phyloP scores from a whole-genome alignment of 1,140 invertebrate genomes.

The Aphidius ervi region DNA sequence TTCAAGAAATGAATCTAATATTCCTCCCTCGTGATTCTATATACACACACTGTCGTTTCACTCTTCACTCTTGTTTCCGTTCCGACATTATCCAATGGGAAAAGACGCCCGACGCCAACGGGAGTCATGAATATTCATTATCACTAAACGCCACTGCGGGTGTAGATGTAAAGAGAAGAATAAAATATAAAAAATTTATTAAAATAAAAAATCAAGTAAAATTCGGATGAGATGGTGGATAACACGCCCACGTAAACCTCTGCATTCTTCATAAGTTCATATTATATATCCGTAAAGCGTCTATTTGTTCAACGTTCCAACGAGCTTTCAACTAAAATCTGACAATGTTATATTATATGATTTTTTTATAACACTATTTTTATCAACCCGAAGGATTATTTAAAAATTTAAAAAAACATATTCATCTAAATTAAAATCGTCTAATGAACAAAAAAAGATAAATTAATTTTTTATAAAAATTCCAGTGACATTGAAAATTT shows the following conservation, averaged over 20 bases:
- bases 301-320: neutral
- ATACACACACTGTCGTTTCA: neutral
- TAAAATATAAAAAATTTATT: neutral
- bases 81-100: slow-evolving; percentile 9
- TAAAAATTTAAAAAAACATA: too few species aligned
- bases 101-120: slow-evolving; percentile 5
- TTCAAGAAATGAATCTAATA: neutral
- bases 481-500: too few species aligned
- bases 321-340: neutral
- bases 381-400: too few species aligned
- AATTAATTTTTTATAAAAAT: too few species aligned
- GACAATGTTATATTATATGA: too few species aligned
- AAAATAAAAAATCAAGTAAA: neutral
- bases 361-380: too few species aligned
- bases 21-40: slow-evolving; percentile 3
- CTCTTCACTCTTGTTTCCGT: neutral
- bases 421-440: too few species aligned
- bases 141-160: slow-evolving; percentile 10
- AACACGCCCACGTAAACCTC: slow-evolving; percentile 12
- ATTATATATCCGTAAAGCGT: neutral
- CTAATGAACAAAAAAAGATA: too few species aligned
- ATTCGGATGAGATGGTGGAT: neutral
- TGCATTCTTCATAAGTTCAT: slow-evolving; percentile 8
- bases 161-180: neutral
- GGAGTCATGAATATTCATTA: slow-evolving; percentile 12